These are phyloP conservation scores for Brachypalpus laphriformis DNA, from an alignment of 2,888 invertebrate genomes.

Conservation along the genomic window DNA sequence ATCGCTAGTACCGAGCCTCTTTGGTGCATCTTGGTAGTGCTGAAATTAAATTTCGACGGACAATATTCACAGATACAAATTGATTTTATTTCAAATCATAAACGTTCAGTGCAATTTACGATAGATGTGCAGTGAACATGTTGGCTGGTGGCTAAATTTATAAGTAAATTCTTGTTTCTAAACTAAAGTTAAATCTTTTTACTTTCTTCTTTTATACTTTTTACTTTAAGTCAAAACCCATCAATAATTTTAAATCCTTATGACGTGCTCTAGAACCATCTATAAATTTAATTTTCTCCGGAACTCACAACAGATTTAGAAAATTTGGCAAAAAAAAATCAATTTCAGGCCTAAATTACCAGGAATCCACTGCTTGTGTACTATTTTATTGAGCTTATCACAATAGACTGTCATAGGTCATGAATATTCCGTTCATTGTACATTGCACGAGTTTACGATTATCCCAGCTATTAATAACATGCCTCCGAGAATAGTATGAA, in stretches of 20 bases:
- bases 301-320: not conserved
- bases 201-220: no score
- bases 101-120: no score
- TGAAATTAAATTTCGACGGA: no score
- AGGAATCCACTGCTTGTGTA: not conserved
- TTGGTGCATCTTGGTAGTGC: no score
- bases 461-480: constrained; percentile 1
- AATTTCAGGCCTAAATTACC: not conserved
- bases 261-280: not conserved
- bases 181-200: no score
- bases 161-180: no score
- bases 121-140: no score
- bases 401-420: constrained; percentile 43
- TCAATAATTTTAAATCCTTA: not conserved
- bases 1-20: no score
- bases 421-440: constrained; percentile 17
- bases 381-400: constrained; percentile 23
- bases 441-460: constrained; percentile 38
- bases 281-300: not conserved
- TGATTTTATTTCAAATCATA: no score
- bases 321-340: not conserved
- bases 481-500: not conserved
- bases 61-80: no score
- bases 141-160: no score
- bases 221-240: no score